Base-by-base conservation (phyloP, 1,140 invertebrate genomes). In the Calycopis cecrops region DNA sequence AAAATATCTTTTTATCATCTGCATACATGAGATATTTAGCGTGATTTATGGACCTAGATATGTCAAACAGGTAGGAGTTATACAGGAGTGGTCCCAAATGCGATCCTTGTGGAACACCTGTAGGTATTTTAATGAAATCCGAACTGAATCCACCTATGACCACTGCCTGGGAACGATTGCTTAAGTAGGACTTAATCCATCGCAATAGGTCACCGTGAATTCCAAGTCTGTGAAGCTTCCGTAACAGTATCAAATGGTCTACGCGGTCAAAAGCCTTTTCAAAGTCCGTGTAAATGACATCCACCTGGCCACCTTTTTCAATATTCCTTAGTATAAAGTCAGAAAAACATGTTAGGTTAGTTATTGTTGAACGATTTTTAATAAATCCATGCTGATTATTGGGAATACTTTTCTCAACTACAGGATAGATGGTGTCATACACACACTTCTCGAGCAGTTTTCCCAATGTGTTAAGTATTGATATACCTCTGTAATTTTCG, bases 251-350 rank as follows among this genome's bases (percentile, higher is more conserved):
- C 9, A 48, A 14, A 4, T 58, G 55, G 35, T 49, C 47, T 38
- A 53, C 52, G 12, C 28, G 52, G 52, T 44, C 52, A 37, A 47
- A 48, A 28, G 47, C 47, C 28, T 49, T 49, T 49, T 33, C 55
- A 50, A 56, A 56, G 18, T 58, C 56, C 1, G 49, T 58, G 34
- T 58, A 58, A 21, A 58, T 47, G 17, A 52, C 56, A 47, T 52
- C 56, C 21, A 58, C 35, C 14, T 52, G 49, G 10, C 35, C 28
- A 0, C 40, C 48, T 18, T 33, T 33, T 9, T 57, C 40, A 28
- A 57, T 57, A 35, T 40, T 42, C 14, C 8, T 47, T 28, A 37
- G n/a, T 12, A 57, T 16, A 47, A 35, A 44, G 35, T 52, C 28
- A 18, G 35, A 51, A 52, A 51, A 52, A 34, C 17, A 37, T 34